Evolutionary conservation across 2,797 vertebrate species (phyloP).

Genomic region (Glyptemys insculpta): DNA sequence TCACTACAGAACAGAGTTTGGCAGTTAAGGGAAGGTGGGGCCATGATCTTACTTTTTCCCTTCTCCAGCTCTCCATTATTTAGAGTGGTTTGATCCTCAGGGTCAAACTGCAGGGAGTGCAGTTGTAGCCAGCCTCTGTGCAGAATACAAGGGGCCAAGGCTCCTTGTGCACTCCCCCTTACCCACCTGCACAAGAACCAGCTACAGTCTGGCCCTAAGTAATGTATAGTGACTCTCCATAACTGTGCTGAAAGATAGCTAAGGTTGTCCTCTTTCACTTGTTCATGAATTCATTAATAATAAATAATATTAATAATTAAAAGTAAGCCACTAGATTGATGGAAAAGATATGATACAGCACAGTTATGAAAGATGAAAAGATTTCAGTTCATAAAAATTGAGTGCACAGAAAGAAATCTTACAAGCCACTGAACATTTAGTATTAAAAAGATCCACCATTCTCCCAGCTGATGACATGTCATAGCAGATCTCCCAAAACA

Average conservation of each 20-base stretch:
- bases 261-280: neutral
- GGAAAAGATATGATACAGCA: neutral
- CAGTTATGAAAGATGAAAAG: neutral
- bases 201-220: constrained; percentile 24
- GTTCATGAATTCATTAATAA: neutral
- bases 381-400: neutral
- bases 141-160: neutral
- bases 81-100: neutral
- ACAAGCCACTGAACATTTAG: neutral
- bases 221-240: constrained; percentile 8
- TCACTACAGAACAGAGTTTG: neutral
- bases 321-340: neutral
- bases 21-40: neutral
- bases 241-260: constrained; percentile 36
- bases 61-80: neutral
- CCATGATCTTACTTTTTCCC: neutral
- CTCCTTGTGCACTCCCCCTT: constrained; percentile 25
- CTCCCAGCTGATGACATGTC: neutral
- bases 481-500: neutral
- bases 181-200: constrained; percentile 26
- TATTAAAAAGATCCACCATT: neutral
- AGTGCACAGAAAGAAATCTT: neutral
- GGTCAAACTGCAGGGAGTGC: neutral
- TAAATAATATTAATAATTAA: too few species aligned
- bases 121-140: neutral